These are phyloP conservation scores for Danio choprae DNA, from an alignment of 2,797 vertebrate genomes.

Conservation along the genomic window DNA sequence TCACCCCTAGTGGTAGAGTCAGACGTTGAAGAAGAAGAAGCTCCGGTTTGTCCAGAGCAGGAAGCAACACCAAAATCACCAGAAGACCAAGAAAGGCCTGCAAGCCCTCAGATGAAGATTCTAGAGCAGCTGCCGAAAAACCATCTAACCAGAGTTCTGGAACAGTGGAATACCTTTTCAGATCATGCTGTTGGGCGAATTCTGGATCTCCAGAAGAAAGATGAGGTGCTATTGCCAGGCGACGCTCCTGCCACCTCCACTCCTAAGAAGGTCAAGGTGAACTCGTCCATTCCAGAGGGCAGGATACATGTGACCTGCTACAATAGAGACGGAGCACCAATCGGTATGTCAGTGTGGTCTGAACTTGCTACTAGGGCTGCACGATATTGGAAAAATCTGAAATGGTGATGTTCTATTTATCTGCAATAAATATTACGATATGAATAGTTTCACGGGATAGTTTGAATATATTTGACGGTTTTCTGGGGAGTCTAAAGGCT, in stretches of 20 bases:
- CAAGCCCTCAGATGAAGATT: background rate
- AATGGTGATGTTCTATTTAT: too few relatives aligned
- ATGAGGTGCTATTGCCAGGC: constrained; percentile 2
- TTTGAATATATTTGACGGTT: too few relatives aligned
- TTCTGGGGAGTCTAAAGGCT: too few relatives aligned
- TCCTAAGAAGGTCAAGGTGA: constrained; percentile 76
- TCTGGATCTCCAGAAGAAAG: background rate
- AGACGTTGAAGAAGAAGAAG: constrained; percentile 56
- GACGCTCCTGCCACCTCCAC: constrained; percentile 85
- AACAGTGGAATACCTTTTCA: constrained; percentile 40
- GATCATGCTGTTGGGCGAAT: constrained; percentile 18
- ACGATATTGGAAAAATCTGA: too few relatives aligned
- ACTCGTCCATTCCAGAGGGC: constrained; percentile 74
- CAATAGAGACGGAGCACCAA: constrained; percentile 86
- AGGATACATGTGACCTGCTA: constrained; percentile 81
- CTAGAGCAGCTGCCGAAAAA: background rate
- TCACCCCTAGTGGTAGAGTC: constrained; percentile 64
- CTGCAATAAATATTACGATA: too few relatives aligned
- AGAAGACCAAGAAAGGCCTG: background rate
- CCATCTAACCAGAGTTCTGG: constrained; percentile 8
- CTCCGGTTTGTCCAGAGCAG: background rate
- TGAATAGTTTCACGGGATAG: too few relatives aligned
- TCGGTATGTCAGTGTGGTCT: constrained; percentile 75
- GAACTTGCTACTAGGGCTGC: too few relatives aligned
- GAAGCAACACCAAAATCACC: background rate